phyloP scores from a whole-genome alignment of 2,888 invertebrate species.

The Tortricodes alternella region DNA sequence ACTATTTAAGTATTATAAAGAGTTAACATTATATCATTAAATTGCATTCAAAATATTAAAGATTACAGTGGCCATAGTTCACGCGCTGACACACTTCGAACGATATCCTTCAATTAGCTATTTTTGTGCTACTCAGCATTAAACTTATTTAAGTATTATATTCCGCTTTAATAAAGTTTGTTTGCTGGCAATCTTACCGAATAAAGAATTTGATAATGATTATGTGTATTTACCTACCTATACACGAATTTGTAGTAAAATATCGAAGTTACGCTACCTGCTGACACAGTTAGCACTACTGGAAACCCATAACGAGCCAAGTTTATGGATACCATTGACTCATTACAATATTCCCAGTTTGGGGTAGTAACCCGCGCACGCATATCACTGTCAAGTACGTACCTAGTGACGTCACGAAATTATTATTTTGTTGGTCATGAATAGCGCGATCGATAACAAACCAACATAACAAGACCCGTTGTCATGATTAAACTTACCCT shows the following conservation, averaged over 20 bases:
- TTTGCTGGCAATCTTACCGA: background rate
- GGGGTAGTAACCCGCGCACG: constrained; percentile 59
- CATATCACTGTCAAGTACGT: constrained; percentile 47
- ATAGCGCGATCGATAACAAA: constrained; percentile 56
- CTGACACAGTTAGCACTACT: constrained; percentile 47
- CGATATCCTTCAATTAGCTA: too few species aligned
- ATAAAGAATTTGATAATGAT: too few species aligned
- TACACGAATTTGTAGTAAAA: constrained; percentile 3
- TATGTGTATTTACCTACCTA: too few species aligned
- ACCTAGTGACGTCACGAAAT: constrained; percentile 60
- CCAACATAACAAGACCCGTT: constrained; percentile 53
- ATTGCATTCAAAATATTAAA: too few species aligned
- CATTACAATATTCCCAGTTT: constrained; percentile 52
- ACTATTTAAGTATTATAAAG: too few species aligned
- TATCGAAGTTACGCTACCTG: constrained; percentile 28
- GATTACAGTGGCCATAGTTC: too few species aligned
- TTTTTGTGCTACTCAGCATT: too few species aligned
- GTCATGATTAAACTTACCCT: constrained; percentile 46
- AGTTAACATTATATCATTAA: too few species aligned
- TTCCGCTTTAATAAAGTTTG: too few species aligned
- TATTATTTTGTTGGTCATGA: constrained; percentile 57
- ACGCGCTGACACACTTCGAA: too few species aligned
- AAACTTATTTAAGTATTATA: too few species aligned
- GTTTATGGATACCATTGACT: constrained; percentile 52
- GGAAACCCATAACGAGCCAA: constrained; percentile 37